A percentile compares a stretch with the other conserved stretches of the same genome.
Evolutionary conservation across 2,797 vertebrate species (phyloP).

Genomic region (Chrosomus eos): DNA sequence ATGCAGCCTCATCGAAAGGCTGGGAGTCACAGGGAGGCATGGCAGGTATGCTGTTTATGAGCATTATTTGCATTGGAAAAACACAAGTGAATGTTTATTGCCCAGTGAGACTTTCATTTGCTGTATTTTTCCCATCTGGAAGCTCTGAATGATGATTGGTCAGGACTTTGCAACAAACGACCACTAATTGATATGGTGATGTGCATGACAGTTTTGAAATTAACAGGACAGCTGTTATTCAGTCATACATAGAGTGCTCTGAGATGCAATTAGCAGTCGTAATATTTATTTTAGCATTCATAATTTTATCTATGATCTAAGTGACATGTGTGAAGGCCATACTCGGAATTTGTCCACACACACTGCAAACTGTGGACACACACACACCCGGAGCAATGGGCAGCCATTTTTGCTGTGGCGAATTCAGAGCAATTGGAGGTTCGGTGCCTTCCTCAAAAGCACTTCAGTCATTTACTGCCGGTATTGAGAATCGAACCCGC

Average conservation of each 20-base stretch:
- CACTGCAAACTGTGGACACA: no score
- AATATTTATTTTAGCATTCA: slow-evolving; percentile 8
- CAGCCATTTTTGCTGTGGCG: no score
- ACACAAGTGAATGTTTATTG: background rate
- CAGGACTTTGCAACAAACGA: background rate
- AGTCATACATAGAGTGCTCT: background rate
- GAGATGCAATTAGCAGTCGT: background rate
- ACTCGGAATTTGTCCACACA: no score
- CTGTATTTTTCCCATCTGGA: background rate
- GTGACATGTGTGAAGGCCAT: background rate
- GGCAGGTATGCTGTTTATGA: background rate
- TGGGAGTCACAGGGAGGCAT: background rate
- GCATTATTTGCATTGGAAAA: background rate
- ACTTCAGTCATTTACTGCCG: no score
- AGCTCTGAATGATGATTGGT: background rate
- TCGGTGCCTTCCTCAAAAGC: no score
- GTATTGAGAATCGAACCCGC: no score
- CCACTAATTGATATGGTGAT: slow-evolving; percentile 15
- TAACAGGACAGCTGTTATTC: slow-evolving; percentile 4
- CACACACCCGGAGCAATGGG: no score
- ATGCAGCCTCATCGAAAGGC: background rate
- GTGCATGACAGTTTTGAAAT: slow-evolving; percentile 6
- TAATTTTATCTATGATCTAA: background rate
- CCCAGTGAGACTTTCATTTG: background rate
- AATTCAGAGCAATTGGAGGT: no score